Base-by-base conservation (phyloP, 2,797 vertebrate genomes). In the Leontocebus nigricollis region DNA sequence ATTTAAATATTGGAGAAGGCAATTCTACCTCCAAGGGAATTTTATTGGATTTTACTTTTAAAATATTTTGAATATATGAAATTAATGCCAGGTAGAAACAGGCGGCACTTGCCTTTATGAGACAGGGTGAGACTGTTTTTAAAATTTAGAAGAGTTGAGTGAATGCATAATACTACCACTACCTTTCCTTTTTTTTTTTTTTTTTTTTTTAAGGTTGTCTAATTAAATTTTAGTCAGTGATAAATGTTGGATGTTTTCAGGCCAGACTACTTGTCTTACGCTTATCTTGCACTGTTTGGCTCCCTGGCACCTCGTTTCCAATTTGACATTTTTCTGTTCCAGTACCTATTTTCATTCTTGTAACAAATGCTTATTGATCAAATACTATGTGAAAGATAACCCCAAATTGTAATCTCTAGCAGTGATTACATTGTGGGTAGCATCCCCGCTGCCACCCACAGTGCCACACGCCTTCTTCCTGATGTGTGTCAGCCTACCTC, bases 311-410 rank as follows among this genome's bases (percentile, higher is more conserved):
- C 82, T 59, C 0, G 36, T n/a, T 52, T 33, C 41, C 61, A 48
- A 0, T 14, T 55, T 76, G 79, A 36, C 70, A 76, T 94, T 85
- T 70, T 81, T 73, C 59, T 85, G 17, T 48, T 77, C 46, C 20
- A n/a, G 0, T 17, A 27, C 82, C 83, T 59, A 15, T 15, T 77
- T 83, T 93, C 84, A 15, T 92, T 88, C 73, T 73, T 61, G 9
- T 33, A 41, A 46, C 86, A 92, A 26, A 41, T 73, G 41, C 44
- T 59, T 88, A 41, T 27, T 87, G 61, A 59, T 90, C 50, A 81
- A 15, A 11, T 44, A 4, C 92, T 70, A 1, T 22, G 55, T 77
- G 57, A 76, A 55, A 70, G 48, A 64, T 70, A 36, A 57, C 46
- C 44, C 52, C 9, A 0, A 1, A 9, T 13, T 2, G 3, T 33